phyloP scores from a whole-genome alignment of 2,113 vertebrate genomes.

The Piaya cayana region DNA sequence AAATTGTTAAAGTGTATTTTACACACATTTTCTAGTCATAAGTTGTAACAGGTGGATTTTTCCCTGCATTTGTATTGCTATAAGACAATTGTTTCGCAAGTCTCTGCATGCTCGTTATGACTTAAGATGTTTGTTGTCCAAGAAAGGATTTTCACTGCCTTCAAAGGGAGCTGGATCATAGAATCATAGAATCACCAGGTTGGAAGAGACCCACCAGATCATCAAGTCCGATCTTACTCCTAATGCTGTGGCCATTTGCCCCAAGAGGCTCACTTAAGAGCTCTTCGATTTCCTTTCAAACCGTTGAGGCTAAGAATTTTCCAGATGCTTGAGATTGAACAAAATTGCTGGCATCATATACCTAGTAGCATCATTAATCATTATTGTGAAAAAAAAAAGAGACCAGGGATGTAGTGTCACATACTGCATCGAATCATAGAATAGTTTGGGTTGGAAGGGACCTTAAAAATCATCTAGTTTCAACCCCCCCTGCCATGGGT shows the following conservation, averaged over 20 bases:
- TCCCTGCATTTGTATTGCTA: not conserved
- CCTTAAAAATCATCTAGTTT: too few relatives aligned
- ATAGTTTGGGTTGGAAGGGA: too few relatives aligned
- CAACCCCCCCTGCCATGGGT: too few relatives aligned
- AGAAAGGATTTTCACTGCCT: not conserved
- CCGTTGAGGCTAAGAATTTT: not conserved
- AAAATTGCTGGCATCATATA: not conserved
- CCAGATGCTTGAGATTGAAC: not conserved
- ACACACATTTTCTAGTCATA: not conserved
- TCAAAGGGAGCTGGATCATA: not conserved
- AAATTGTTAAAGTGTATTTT: not conserved
- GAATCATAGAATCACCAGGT: too few relatives aligned
- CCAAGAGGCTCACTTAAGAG: not conserved
- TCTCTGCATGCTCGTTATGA: not conserved
- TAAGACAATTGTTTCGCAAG: not conserved
- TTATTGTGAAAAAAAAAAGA: accelerated
- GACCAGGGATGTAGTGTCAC: not conserved
- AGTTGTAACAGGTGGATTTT: not conserved
- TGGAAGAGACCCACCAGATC: too few relatives aligned
- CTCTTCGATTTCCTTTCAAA: not conserved
- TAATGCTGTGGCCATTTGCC: not conserved
- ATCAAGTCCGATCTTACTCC: too few relatives aligned
- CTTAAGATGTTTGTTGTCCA: not conserved
- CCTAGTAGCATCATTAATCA: slow-evolving; percentile 2
- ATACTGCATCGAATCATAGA: not conserved